Percentiles rank a stretch among this genome's conserved stretches.
Evolutionary conservation across 2,888 invertebrate genomes (phyloP).

Genomic region (Xestoiulus laeticollis): DNA sequence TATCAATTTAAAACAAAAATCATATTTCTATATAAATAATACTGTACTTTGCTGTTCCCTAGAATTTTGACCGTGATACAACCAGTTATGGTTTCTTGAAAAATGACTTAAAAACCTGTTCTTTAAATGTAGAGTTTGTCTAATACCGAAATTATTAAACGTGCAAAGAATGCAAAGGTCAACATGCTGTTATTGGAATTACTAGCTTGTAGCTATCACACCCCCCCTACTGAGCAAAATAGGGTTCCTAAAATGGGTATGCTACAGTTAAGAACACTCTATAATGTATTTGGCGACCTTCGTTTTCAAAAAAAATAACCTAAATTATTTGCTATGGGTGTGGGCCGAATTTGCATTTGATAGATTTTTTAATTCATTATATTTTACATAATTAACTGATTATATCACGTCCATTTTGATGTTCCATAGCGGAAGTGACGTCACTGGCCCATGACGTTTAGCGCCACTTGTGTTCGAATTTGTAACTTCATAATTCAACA

Average conservation of each 20-base stretch:
- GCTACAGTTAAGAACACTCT: background rate
- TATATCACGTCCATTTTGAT: background rate
- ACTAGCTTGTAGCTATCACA: background rate
- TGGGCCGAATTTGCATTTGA: too few relatives aligned
- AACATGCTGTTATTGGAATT: background rate
- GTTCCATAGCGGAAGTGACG: background rate
- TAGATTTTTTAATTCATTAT: too few relatives aligned
- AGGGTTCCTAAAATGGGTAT: background rate
- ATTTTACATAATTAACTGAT: background rate
- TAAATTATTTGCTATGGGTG: too few relatives aligned
- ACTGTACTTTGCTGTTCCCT: too few relatives aligned
- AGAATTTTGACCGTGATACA: background rate
- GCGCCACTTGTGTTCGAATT: background rate
- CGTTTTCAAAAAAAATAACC: background rate
- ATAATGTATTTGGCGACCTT: background rate
- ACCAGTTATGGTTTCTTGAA: background rate
- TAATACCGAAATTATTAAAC: background rate
- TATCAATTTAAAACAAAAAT: too few relatives aligned
- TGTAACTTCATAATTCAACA: background rate
- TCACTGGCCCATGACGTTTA: background rate
- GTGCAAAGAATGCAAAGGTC: background rate
- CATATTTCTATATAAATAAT: too few relatives aligned
- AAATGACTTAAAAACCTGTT: conserved; percentile 1
- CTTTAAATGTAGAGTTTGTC: background rate
- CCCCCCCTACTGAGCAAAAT: background rate